phyloP scores from a whole-genome alignment of 2,888 invertebrate species.

The Fissipunctia ypsillon region DNA sequence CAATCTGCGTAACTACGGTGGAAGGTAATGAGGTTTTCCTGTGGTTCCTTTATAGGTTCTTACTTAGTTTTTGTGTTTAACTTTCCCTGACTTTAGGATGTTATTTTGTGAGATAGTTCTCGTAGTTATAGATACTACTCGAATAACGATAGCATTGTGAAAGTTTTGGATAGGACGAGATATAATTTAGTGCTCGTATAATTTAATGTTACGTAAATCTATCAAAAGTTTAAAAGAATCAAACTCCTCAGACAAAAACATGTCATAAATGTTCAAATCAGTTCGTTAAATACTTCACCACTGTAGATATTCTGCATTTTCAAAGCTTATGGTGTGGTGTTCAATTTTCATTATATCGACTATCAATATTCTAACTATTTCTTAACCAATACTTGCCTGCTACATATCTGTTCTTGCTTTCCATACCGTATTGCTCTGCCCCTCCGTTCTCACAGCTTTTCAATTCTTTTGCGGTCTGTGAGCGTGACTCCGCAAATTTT shows the following conservation, averaged over 20 bases:
- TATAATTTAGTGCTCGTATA: neutral
- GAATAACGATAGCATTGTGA: neutral
- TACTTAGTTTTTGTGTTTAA: conserved; percentile 40
- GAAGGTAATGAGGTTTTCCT: conserved; percentile 63
- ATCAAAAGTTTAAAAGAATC: neutral
- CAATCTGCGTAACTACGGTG: conserved; percentile 64
- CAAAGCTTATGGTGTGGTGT: neutral
- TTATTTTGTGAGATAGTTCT: conserved; percentile 14
- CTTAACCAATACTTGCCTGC: conserved; percentile 21
- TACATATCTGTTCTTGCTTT: conserved; percentile 18
- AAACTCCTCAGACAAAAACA: neutral
- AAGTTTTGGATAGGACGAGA: neutral
- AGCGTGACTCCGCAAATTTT: conserved; percentile 49
- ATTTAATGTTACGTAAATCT: neutral
- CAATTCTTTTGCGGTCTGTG: conserved; percentile 55
- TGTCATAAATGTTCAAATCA: neutral
- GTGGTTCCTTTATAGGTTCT: conserved; percentile 58
- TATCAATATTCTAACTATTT: neutral
- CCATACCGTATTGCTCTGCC: conserved; percentile 27
- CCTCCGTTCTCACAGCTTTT: conserved; percentile 41
- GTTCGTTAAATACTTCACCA: too few species aligned
- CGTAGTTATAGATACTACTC: neutral
- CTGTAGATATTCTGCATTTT: neutral
- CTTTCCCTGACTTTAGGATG: conserved; percentile 40
- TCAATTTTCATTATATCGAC: neutral